These are phyloP conservation scores for Salpingus planirostris DNA, from an alignment of 2,888 invertebrate species.

Conservation along the genomic window DNA sequence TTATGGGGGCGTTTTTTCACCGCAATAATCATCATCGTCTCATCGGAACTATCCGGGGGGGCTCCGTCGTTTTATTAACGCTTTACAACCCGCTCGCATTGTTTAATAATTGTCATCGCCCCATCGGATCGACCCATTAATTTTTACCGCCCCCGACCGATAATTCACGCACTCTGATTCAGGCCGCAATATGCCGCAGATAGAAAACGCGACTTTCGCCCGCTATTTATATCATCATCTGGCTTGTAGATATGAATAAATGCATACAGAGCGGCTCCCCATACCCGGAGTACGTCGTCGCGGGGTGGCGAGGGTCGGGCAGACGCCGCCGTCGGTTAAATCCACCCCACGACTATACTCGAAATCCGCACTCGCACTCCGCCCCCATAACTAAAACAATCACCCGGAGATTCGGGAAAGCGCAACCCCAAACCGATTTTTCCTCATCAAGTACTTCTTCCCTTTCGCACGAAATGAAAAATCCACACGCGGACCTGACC, in stretches of 20 bases:
- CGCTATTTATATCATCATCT: slow-evolving; percentile 40
- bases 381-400: no score
- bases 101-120: slow-evolving; percentile 31
- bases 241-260: slow-evolving; percentile 39
- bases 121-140: slow-evolving; percentile 34
- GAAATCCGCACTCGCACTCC: no score
- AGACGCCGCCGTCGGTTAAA: slow-evolving; percentile 18
- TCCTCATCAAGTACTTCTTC: no score
- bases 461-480: no score
- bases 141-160: slow-evolving; percentile 31
- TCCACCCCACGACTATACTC: slow-evolving; percentile 18
- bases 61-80: no score
- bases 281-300: no score
- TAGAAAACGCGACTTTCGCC: slow-evolving; percentile 40
- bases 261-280: slow-evolving; percentile 30
- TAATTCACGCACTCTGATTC: slow-evolving; percentile 13
- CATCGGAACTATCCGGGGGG: no score
- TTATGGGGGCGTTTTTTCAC: slow-evolving; percentile 32
- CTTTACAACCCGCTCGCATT: slow-evolving; percentile 29
- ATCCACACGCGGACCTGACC: no score
- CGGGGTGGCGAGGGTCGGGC: slow-evolving; percentile 17
- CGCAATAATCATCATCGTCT: slow-evolving; percentile 25
- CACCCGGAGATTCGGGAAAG: no score
- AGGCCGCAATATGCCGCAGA: slow-evolving; percentile 39
- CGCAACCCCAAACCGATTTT: no score